phyloP scores from a whole-genome alignment of 2,888 invertebrate species.

The Xanthorhoe spadicearia region DNA sequence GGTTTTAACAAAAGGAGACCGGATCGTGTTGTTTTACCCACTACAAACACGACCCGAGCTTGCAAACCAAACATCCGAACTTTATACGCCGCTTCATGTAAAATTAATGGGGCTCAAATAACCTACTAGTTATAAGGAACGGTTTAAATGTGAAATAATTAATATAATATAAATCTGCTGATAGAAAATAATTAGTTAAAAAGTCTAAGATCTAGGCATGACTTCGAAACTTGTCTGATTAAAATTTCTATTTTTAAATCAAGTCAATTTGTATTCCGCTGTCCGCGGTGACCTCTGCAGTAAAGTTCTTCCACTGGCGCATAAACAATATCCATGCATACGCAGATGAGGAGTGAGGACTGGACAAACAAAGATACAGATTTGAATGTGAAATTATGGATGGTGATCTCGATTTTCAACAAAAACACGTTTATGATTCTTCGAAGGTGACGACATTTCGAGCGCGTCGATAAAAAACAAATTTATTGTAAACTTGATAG shows the following conservation, averaged over 20 bases:
- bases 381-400: constrained; percentile 77
- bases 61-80: constrained; percentile 50
- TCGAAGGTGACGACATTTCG: constrained; percentile 47
- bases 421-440: constrained; percentile 63
- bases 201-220: constrained; percentile 54
- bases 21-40: constrained; percentile 60
- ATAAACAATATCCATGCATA: constrained; percentile 73
- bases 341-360: constrained; percentile 70
- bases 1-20: constrained; percentile 54
- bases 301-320: constrained; percentile 60
- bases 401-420: constrained; percentile 70
- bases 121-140: neutral
- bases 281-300: constrained; percentile 72
- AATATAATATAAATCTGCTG: no score
- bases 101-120: constrained; percentile 14
- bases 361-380: constrained; percentile 75
- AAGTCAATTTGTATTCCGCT: constrained; percentile 74
- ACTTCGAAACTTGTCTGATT: constrained; percentile 63
- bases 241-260: constrained; percentile 78
- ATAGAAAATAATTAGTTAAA: no score
- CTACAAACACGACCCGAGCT: constrained; percentile 47
- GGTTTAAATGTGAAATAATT: no score
- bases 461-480: constrained; percentile 21
- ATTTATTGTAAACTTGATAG: constrained; percentile 15
- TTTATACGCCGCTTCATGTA: constrained; percentile 32